phyloP scores from a whole-genome alignment of 2,113 vertebrate genomes.

The Chauna torquata region DNA sequence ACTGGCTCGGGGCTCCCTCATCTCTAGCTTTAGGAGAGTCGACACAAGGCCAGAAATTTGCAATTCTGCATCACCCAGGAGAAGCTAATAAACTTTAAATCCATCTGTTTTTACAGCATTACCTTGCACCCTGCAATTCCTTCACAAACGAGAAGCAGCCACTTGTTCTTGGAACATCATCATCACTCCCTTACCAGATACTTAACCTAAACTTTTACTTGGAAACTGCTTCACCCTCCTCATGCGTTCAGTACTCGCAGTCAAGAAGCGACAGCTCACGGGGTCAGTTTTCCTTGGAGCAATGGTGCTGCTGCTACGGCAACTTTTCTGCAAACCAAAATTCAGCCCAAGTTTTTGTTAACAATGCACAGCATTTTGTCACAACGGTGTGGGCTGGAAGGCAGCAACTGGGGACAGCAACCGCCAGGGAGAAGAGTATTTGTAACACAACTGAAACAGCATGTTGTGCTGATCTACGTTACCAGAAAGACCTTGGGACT shows the following conservation, averaged over 20 bases:
- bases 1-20: neutral
- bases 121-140: neutral
- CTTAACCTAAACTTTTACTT: neutral
- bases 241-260: rapidly evolving
- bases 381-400: rapidly evolving
- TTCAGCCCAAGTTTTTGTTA: neutral
- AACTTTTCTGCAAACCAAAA: neutral
- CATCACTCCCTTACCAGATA: neutral
- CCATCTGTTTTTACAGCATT: neutral
- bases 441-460: rapidly evolving
- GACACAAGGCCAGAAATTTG: neutral
- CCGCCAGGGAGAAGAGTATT: rapidly evolving
- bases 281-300: neutral
- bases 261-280: rapidly evolving
- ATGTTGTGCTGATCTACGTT: rapidly evolving
- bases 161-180: rapidly evolving
- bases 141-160: neutral
- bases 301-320: rapidly evolving
- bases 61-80: too few relatives aligned
- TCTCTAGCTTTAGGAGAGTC: neutral
- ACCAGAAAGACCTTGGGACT: neutral
- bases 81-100: neutral
- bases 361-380: neutral
- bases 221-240: neutral
- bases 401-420: neutral